Evolutionary conservation across 2,797 vertebrate genomes (phyloP).

Genomic region (Macropodus opercularis): DNA sequence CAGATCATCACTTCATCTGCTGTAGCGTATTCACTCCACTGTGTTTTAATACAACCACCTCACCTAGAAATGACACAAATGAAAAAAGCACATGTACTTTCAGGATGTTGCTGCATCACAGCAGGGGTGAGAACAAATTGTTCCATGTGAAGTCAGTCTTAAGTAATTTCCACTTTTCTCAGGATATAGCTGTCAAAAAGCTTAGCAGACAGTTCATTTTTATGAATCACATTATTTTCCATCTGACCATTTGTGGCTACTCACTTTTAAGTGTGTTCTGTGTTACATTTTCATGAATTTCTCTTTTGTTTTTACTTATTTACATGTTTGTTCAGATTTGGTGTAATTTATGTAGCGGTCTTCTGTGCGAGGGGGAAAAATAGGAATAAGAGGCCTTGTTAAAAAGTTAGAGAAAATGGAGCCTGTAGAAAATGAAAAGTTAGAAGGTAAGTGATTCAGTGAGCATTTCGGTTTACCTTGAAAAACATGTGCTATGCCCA

Average conservation of each 20-base stretch:
- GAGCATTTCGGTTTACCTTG: constrained; percentile 8
- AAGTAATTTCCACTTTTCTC: constrained; percentile 51
- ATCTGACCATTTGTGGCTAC: constrained; percentile 15
- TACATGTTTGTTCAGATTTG: background rate
- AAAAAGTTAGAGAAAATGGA: background rate
- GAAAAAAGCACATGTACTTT: constrained; percentile 37
- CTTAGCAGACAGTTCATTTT: constrained; percentile 28
- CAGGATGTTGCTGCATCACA: constrained; percentile 60
- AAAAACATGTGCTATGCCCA: constrained; percentile 3
- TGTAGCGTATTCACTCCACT: constrained; percentile 23
- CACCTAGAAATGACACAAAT: constrained; percentile 40
- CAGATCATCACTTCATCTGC: constrained; percentile 10
- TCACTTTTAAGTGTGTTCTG: background rate
- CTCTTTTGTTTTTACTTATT: background rate
- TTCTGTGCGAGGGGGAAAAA: background rate
- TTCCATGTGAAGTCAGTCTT: constrained; percentile 50
- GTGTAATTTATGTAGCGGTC: background rate
- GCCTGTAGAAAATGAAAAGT: constrained; percentile 7
- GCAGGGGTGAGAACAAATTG: constrained; percentile 60
- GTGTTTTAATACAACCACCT: constrained; percentile 27
- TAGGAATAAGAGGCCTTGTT: background rate
- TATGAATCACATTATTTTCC: constrained; percentile 19
- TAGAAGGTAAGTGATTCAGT: background rate
- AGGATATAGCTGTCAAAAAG: constrained; percentile 61
- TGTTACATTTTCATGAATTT: background rate